Evolutionary conservation across 2,113 vertebrate genomes (phyloP).

Genomic region (Siniperca knerii): DNA sequence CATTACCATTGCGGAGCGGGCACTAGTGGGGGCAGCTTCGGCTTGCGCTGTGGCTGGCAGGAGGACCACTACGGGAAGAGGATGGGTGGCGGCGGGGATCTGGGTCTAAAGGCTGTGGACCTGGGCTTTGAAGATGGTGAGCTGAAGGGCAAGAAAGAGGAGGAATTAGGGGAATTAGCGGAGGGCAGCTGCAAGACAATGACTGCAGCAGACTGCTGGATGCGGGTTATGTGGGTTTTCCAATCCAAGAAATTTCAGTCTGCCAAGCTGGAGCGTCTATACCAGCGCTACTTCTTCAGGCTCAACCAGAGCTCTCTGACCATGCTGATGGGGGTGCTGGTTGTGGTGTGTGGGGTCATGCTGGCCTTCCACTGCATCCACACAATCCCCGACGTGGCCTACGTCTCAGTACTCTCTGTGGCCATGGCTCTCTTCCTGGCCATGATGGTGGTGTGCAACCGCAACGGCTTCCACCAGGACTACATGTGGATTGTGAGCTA

Average conservation of each 20-base stretch:
- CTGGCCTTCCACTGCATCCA: slow-evolving; percentile 91
- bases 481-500: slow-evolving; percentile 98
- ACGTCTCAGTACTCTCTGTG: slow-evolving; percentile 85
- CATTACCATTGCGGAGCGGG: slow-evolving; percentile 76
- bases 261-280: slow-evolving; percentile 94
- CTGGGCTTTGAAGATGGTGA: slow-evolving; percentile 90
- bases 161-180: slow-evolving; percentile 62
- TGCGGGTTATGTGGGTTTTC: slow-evolving; percentile 87
- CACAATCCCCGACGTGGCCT: slow-evolving; percentile 75
- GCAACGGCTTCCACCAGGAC: slow-evolving; percentile 95
- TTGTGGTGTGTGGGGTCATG: slow-evolving; percentile 92
- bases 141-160: slow-evolving; percentile 73
- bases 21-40: slow-evolving; percentile 77
- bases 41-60: slow-evolving; percentile 91
- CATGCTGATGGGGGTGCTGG: slow-evolving; percentile 95
- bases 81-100: slow-evolving; percentile 75
- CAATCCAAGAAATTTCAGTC: slow-evolving; percentile 97
- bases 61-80: slow-evolving; percentile 93
- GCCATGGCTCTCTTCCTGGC: slow-evolving; percentile 90
- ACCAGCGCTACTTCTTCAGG: slow-evolving; percentile 98
- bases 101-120: slow-evolving; percentile 88
- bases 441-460: slow-evolving; percentile 94
- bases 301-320: slow-evolving; percentile 99
- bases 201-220: slow-evolving; percentile 84
- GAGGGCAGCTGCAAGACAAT: slow-evolving; percentile 58